Base-by-base conservation (phyloP, 2,797 vertebrate genomes). In the Coregonus sp. region DNA sequence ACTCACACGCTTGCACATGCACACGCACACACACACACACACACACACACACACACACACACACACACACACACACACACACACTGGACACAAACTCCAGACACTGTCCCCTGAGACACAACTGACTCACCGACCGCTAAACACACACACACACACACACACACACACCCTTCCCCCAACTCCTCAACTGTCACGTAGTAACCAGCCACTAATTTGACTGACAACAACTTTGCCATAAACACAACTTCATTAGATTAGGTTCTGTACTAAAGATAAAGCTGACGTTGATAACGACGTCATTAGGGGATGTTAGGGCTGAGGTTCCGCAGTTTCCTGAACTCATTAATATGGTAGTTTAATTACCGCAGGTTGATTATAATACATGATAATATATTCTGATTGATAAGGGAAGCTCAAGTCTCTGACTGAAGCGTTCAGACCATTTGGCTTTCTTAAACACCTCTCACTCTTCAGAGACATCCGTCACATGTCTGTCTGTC, bases 301-400 rank as follows among this genome's bases (percentile, higher is more conserved):
- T 25, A 25, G 59, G n/a, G 59, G 59, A 61, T 25, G 59, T 61
- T n/a, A 61, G 59, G 59, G 59, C 9, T 61, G 20, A 61, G 59
- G 20, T 61, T 61, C n/a, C 7, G 56, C 56, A 2, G 7, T 61
- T 61, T 61, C 59, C 59, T 61, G 59, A 20, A 80, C 75, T 51
- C 78, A 90, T 89, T 88, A 85, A 89, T 85, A 91, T 77, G 56
- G 80, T 85, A 25, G 59, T 61, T 61, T 50, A 70, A 70, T 50
- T 20, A 70, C n/a, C 9, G 11, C 37, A 37, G 18, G 37, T 40
- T 70, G 18, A 70, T 50, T 70, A 70, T 70, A 70, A 70, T 70
- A 80, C 79, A 78, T 89, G 84, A 87, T 89, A 70, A 70, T 70
- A 20, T 85, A 85, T 78, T 59, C 75, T 66, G 72, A 61, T 75